phyloP scores from a whole-genome alignment of 2,888 invertebrate genomes.

The Hofmannophila pseudospretella region DNA sequence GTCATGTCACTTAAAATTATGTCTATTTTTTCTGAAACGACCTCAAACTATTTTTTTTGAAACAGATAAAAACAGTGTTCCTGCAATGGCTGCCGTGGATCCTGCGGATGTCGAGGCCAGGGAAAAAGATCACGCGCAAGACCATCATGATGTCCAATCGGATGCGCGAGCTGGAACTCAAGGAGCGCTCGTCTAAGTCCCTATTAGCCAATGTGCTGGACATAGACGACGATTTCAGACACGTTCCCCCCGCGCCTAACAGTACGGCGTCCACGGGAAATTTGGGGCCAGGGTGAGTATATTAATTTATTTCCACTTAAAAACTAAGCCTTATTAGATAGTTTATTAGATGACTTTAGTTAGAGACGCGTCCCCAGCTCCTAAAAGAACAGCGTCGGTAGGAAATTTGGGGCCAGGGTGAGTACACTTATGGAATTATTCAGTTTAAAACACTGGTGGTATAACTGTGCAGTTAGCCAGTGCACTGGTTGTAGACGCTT shows the following conservation, averaged over 20 bases:
- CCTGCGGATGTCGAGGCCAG: conserved; percentile 96
- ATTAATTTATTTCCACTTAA: too few species aligned
- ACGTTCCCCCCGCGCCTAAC: conserved; percentile 81
- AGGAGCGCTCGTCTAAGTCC: conserved; percentile 95
- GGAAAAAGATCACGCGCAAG: conserved; percentile 94
- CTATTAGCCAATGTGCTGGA: conserved; percentile 96
- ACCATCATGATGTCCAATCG: conserved; percentile 93
- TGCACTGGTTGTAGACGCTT: too few species aligned
- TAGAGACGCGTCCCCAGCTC: too few species aligned
- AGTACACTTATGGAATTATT: too few species aligned
- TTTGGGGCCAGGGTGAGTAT: conserved; percentile 80
- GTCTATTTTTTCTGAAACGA: too few species aligned
- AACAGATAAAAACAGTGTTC: conserved; percentile 97
- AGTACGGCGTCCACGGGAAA: conserved; percentile 80
- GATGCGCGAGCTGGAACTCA: conserved; percentile 94
- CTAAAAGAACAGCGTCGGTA: too few species aligned
- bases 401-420: too few species aligned
- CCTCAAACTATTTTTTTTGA: too few species aligned
- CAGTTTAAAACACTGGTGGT: too few species aligned
- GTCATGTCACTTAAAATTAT: too few species aligned
- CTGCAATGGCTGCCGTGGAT: conserved; percentile 99
- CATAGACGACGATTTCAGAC: conserved; percentile 96
- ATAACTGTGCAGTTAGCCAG: too few species aligned
- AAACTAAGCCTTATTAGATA: too few species aligned
- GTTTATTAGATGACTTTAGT: neutral